Evolutionary conservation across 2,797 vertebrate species (phyloP).

Genomic region (Sebastes ruberrimus): DNA sequence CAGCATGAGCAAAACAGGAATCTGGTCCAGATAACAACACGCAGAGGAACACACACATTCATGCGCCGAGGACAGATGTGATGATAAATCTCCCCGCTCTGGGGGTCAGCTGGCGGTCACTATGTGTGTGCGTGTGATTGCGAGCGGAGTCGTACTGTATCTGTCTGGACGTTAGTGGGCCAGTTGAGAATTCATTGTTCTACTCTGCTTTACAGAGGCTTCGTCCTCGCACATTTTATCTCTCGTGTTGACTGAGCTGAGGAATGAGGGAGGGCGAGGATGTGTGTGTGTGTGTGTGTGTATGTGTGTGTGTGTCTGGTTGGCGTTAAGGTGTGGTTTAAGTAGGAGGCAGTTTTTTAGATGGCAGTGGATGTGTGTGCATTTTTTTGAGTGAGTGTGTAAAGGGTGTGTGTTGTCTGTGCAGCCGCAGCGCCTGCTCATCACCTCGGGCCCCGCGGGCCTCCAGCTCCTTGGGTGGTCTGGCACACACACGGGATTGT

Average conservation of each 20-base stretch:
- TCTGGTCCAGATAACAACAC: constrained; percentile 53
- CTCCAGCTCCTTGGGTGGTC: constrained; percentile 90
- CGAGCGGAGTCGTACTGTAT: constrained; percentile 41
- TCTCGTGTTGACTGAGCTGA: constrained; percentile 57
- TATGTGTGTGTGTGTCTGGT: constrained; percentile 47
- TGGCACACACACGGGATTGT: constrained; percentile 80
- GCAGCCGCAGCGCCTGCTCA: constrained; percentile 81
- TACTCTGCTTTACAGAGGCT: constrained; percentile 37
- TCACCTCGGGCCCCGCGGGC: constrained; percentile 86
- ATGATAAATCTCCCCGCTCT: constrained; percentile 62
- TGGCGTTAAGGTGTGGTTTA: constrained; percentile 64
- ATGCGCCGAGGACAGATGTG: constrained; percentile 64
- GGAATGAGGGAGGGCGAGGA: constrained; percentile 58
- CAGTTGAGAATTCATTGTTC: constrained; percentile 65
- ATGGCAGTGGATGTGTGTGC: constrained; percentile 66
- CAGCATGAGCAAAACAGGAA: constrained; percentile 23
- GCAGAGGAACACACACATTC: constrained; percentile 24
- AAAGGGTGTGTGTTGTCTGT: constrained; percentile 75
- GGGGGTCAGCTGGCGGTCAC: constrained; percentile 66
- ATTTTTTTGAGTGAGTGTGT: constrained; percentile 62
- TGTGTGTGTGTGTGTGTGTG: constrained; percentile 43
- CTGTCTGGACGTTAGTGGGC: constrained; percentile 56
- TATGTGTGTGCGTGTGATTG: constrained; percentile 2
- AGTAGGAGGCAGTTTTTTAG: constrained; percentile 64
- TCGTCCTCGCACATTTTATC: constrained; percentile 45